phyloP scores from a whole-genome alignment of 2,797 vertebrate species.

The Acanthis flammea region DNA sequence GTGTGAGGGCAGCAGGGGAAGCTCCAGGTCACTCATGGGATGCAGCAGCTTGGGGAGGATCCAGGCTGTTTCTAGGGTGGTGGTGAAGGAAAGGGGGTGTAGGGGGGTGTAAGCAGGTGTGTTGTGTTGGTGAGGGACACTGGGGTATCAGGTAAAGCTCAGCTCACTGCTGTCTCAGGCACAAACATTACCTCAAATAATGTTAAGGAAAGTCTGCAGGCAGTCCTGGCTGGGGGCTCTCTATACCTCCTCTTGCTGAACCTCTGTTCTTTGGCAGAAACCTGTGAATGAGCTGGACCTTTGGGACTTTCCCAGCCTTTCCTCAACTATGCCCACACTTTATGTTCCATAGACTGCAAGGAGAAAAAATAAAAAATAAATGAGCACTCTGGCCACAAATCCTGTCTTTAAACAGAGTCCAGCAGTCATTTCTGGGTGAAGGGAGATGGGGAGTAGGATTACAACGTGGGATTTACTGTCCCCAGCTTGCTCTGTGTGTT shows the following conservation, averaged over 20 bases:
- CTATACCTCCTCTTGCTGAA: not conserved
- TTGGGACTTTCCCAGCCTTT: not conserved
- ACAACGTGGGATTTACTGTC: not conserved
- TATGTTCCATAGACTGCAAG: not conserved
- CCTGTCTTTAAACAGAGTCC: not conserved
- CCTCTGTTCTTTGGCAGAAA: not conserved
- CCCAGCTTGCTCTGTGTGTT: not conserved
- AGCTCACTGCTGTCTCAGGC: accelerated
- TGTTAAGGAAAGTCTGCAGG: not conserved
- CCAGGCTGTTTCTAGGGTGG: not conserved
- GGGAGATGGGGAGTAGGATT: not conserved
- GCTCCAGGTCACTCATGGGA: not conserved
- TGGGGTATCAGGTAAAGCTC: not conserved
- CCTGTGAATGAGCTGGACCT: not conserved
- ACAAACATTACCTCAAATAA: not conserved
- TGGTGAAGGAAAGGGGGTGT: not conserved
- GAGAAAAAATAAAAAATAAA: not conserved
- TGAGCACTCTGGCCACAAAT: not conserved
- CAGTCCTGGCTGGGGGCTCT: not conserved
- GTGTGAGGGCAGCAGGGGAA: not conserved
- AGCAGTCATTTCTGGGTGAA: not conserved
- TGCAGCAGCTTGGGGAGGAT: not conserved
- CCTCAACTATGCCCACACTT: not conserved
- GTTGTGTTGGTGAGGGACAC: not conserved
- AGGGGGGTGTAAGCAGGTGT: accelerated